Evolutionary conservation across 1,140 invertebrate species (phyloP).

Genomic region (Rhopalosiphum maidis): DNA sequence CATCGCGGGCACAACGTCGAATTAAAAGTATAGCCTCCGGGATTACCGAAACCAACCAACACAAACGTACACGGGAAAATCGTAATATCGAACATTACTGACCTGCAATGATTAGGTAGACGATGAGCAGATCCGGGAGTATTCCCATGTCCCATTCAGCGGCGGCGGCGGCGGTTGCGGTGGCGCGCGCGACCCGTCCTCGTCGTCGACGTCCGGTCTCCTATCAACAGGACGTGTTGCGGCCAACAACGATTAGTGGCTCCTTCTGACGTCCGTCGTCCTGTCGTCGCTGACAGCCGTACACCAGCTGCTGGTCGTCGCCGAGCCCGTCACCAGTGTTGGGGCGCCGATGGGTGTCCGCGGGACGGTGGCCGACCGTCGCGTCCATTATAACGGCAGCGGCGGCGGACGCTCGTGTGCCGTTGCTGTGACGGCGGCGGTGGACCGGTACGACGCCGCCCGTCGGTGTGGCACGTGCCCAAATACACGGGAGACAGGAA

Average conservation of each 20-base stretch:
- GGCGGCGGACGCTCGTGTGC: not conserved
- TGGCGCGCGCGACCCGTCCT: conserved; percentile 41
- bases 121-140: conserved; percentile 51
- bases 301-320: not conserved
- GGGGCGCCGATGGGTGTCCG: no score
- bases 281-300: not conserved
- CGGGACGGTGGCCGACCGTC: conserved; percentile 10
- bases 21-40: no score
- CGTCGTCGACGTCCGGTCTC: not conserved
- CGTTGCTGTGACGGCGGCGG: not conserved
- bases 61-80: not conserved
- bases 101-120: conserved; percentile 51
- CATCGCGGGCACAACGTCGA: no score
- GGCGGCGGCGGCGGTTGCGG: conserved; percentile 40
- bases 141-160: conserved; percentile 58
- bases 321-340: not conserved
- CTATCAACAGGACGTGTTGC: not conserved
- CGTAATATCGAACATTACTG: not conserved
- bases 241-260: not conserved
- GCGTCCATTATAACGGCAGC: not conserved
- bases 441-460: not conserved
- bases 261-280: not conserved
- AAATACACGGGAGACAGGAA: not conserved
- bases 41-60: not conserved
- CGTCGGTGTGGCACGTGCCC: not conserved